Conservation (phyloP, 2,888 invertebrate genomes). For the Trissoscelio sp. region DNA sequence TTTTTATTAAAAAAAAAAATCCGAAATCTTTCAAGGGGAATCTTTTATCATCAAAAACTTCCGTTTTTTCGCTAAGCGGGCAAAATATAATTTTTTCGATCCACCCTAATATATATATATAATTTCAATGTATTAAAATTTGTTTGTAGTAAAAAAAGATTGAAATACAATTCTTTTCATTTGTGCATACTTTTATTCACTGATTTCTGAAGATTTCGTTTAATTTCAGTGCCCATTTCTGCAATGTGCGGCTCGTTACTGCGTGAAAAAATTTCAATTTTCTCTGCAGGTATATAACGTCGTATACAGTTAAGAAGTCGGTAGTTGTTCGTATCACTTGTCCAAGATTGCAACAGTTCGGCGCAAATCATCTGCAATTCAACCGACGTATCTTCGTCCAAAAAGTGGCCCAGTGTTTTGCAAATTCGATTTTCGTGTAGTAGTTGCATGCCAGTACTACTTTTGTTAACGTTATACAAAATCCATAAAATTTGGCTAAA, state of each 20-base stretch:
- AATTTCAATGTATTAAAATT: too few relatives aligned
- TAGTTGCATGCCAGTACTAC: conserved; percentile 78
- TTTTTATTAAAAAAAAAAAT: too few relatives aligned
- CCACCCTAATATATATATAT: too few relatives aligned
- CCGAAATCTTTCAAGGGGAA: too few relatives aligned
- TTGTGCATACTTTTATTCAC: neutral
- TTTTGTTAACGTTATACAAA: conserved; percentile 82
- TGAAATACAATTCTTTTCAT: neutral
- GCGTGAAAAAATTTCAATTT: conserved; percentile 71
- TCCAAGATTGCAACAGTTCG: conserved; percentile 75
- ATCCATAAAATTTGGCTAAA: conserved; percentile 80
- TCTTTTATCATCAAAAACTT: too few relatives aligned
- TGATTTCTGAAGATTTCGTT: conserved; percentile 25
- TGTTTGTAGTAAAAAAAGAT: too few relatives aligned
- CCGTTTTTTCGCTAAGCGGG: too few relatives aligned
- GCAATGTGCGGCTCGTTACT: conserved; percentile 66
- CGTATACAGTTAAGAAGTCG: conserved; percentile 70
- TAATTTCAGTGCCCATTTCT: conserved; percentile 71
- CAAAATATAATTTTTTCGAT: too few relatives aligned
- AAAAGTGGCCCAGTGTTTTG: conserved; percentile 71
- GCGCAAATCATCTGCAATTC: conserved; percentile 73
- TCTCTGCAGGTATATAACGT: conserved; percentile 70
- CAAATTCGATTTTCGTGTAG: conserved; percentile 74
- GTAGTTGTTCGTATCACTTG: conserved; percentile 72
- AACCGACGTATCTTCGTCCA: conserved; percentile 70